Conservation (phyloP, 2,797 vertebrate species). For the Micrastur ruficollis region DNA sequence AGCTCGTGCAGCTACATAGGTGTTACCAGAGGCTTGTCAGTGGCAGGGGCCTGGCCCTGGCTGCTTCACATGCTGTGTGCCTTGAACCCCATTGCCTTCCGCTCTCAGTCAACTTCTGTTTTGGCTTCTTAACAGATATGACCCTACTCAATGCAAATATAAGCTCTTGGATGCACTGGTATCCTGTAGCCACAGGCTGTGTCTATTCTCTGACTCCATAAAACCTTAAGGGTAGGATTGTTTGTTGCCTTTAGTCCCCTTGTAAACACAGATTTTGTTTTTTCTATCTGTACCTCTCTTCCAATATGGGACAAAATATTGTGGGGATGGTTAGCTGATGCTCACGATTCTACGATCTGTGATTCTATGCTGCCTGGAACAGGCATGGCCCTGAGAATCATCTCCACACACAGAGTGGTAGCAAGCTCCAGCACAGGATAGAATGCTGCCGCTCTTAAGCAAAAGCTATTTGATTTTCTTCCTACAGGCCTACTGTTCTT, state of each 20-base stretch:
- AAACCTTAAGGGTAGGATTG: not conserved
- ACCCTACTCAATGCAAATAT: rapidly evolving
- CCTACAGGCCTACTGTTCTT: not conserved
- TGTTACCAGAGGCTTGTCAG: not conserved
- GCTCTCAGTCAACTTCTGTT: not conserved
- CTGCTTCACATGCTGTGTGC: not conserved
- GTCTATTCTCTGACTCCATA: not conserved
- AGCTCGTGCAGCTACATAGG: not conserved
- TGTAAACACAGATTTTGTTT: not conserved
- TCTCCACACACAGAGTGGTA: not conserved
- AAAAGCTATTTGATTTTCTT: not conserved
- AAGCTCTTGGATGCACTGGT: not conserved
- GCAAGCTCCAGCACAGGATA: not conserved
- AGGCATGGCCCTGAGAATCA: not conserved
- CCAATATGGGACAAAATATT: not conserved
- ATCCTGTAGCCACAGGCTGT: not conserved
- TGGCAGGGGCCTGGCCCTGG: not conserved
- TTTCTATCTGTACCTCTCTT: not conserved
- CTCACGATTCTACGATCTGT: too few species aligned
- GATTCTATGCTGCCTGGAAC: not conserved
- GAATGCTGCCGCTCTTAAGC: not conserved
- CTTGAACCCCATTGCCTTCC: not conserved
- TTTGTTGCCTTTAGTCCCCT: not conserved
- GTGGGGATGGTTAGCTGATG: not conserved
- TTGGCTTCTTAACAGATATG: not conserved